phyloP scores from a whole-genome alignment of 2,113 vertebrate species.

The Nematolebias whitei region DNA sequence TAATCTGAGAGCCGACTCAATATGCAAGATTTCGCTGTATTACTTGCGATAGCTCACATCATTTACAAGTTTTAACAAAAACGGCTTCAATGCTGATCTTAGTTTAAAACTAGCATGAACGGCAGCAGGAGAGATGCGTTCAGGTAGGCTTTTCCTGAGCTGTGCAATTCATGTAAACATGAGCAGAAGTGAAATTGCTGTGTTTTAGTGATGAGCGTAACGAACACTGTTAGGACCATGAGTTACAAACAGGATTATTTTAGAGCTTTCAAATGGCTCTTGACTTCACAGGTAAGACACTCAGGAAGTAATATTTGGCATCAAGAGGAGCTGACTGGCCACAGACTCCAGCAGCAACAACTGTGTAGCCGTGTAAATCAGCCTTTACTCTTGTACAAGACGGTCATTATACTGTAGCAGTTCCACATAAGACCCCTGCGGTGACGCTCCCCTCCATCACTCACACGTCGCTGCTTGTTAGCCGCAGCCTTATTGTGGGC shows the following conservation, averaged over 20 bases:
- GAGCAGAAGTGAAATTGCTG: neutral
- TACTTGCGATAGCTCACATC: too few relatives aligned
- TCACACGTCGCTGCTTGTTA: slow-evolving; percentile 12
- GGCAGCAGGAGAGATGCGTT: too few relatives aligned
- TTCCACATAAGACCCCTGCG: slow-evolving; percentile 25
- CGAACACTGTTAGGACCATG: slow-evolving; percentile 24
- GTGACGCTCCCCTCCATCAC: slow-evolving; percentile 27
- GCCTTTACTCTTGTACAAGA: neutral
- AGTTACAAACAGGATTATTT: slow-evolving; percentile 21
- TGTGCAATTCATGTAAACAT: slow-evolving; percentile 3
- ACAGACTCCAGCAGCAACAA: neutral
- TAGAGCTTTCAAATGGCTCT: slow-evolving; percentile 21
- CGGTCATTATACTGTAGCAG: neutral
- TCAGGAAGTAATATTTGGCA: neutral
- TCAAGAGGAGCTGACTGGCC: slow-evolving; percentile 1
- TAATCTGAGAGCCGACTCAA: too few relatives aligned
- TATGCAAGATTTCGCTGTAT: too few relatives aligned
- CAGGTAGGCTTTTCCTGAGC: neutral
- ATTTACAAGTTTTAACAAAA: too few relatives aligned
- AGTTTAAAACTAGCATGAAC: too few relatives aligned
- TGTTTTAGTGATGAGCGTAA: too few relatives aligned
- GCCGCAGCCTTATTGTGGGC: slow-evolving; percentile 35
- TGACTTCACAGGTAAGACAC: slow-evolving; percentile 44
- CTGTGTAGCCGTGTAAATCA: slow-evolving; percentile 1
- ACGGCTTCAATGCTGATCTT: too few relatives aligned